These are phyloP conservation scores for Urechis unicinctus DNA, from an alignment of 2,888 invertebrate genomes.

Conservation along the genomic window DNA sequence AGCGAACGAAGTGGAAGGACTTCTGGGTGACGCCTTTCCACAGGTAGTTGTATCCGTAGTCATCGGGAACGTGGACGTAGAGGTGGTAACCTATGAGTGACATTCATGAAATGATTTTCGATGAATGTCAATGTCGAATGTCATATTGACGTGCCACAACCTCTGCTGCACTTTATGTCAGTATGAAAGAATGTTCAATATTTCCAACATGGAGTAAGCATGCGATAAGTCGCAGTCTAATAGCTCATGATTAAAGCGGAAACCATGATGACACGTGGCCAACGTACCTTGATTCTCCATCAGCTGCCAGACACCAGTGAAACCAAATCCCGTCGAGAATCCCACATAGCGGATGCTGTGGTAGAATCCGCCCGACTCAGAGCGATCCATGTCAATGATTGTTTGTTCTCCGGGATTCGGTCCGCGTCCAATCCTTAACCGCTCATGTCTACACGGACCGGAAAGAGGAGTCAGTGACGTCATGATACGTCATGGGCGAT, in stretches of 20 bases:
- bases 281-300: constrained; percentile 8
- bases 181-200: no score
- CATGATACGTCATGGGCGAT: no score
- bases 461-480: no score
- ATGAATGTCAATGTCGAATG: neutral
- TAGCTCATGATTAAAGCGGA: no score
- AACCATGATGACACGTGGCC: no score
- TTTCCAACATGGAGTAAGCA: no score
- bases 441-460: no score
- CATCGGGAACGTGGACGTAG: constrained; percentile 2
- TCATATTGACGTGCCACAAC: no score
- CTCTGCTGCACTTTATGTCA: no score
- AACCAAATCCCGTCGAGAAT: constrained; percentile 7
- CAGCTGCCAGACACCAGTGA: constrained; percentile 10
- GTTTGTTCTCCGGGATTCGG: constrained; percentile 8
- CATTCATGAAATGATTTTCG: neutral
- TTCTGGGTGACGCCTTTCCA: constrained; percentile 4
- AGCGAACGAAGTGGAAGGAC: constrained; percentile 5
- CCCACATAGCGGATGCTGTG: constrained; percentile 2
- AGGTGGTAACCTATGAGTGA: constrained; percentile 5
- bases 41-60: constrained; percentile 8
- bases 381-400: constrained; percentile 2
- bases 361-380: neutral
- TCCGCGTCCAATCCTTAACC: constrained; percentile 5
- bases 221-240: no score